Percentiles rank a stretch among this genome's conserved stretches.
Evolutionary conservation across 2,888 invertebrate genomes (phyloP).

Genomic region (Mythimna lalbum): DNA sequence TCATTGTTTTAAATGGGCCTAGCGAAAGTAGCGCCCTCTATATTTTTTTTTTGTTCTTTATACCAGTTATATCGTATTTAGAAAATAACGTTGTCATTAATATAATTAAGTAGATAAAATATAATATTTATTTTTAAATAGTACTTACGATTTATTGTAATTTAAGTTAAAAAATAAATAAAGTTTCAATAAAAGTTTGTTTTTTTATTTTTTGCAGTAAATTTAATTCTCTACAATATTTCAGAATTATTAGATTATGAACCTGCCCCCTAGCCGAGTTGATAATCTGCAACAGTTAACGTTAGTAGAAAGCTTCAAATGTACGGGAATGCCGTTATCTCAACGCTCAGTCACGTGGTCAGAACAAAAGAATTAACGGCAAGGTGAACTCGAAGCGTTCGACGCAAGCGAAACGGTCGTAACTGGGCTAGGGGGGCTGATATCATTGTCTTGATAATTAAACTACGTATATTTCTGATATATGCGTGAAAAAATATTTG

Average conservation of each 20-base stretch:
- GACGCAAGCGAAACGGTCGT: too few relatives aligned
- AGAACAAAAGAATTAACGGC: too few relatives aligned
- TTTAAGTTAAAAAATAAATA: slow-evolving; percentile 67
- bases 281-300: too few relatives aligned
- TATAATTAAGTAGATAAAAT: slow-evolving; percentile 61
- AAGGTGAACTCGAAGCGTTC: too few relatives aligned
- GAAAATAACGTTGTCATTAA: slow-evolving; percentile 41
- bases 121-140: slow-evolving; percentile 71
- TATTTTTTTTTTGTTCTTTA: slow-evolving; percentile 36
- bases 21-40: slow-evolving; percentile 46
- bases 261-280: too few relatives aligned
- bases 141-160: slow-evolving; percentile 64
- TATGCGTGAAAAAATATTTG: too few relatives aligned
- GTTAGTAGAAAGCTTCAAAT: too few relatives aligned
- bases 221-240: neutral
- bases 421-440: too few relatives aligned
- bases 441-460: too few relatives aligned
- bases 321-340: too few relatives aligned
- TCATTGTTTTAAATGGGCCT: slow-evolving; percentile 12
- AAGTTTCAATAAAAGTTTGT: slow-evolving; percentile 61
- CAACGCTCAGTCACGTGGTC: too few relatives aligned
- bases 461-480: neutral
- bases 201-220: slow-evolving; percentile 28
- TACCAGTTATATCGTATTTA: slow-evolving; percentile 44
- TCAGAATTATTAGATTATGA: neutral